Percentiles rank a stretch among this genome's conserved stretches.
phyloP scores from a whole-genome alignment of 2,113 vertebrate species.

The Peromyscus californicus region DNA sequence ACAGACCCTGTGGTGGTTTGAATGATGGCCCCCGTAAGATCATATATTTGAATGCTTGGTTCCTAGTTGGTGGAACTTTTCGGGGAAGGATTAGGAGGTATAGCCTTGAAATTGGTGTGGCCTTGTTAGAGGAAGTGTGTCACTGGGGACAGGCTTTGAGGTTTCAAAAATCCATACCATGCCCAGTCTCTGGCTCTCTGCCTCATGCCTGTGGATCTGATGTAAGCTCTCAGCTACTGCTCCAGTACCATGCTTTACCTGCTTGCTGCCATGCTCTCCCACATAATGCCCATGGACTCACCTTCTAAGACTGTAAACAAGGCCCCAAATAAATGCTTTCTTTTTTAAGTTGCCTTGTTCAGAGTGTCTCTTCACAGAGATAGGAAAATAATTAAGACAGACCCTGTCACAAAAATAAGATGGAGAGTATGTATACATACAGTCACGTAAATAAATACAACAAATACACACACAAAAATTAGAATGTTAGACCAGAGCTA shows the following conservation, averaged over 20 bases:
- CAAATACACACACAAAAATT: neutral
- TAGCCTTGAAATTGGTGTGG: neutral
- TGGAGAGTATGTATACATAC: neutral
- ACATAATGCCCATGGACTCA: too few relatives aligned
- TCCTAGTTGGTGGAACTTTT: neutral
- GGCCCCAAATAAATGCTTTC: neutral
- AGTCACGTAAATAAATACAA: neutral
- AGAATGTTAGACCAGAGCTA: slow-evolving; percentile 4
- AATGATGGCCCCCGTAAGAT: neutral
- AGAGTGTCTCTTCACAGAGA: neutral
- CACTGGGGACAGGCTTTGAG: neutral
- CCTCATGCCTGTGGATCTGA: neutral
- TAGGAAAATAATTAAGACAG: neutral
- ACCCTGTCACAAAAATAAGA: neutral
- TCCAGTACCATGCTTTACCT: neutral
- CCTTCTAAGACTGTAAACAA: neutral
- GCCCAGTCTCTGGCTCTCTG: neutral
- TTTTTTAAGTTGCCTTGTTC: neutral
- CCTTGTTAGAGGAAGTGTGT: neutral
- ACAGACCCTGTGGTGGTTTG: neutral
- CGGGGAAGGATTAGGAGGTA: neutral
- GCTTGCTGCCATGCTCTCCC: neutral
- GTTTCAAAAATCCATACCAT: neutral
- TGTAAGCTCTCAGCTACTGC: neutral
- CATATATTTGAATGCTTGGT: neutral